Evolutionary conservation across 2,888 invertebrate species (phyloP), one percentile per base, ranked within the genome.

Genomic region (Parascotia fuliginaria): DNA sequence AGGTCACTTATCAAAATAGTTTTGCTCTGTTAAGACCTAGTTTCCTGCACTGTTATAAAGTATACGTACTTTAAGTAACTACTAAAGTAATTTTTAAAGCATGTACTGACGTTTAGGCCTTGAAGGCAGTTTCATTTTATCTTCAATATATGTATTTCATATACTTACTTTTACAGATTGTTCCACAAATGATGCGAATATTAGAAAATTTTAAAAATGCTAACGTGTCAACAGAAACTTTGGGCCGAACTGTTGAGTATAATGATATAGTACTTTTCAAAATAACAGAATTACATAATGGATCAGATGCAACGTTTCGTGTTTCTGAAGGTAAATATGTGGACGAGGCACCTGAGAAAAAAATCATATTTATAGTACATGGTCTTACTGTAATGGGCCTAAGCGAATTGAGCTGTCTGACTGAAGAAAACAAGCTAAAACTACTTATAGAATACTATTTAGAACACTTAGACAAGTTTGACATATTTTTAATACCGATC

Each of bases 331-430:
- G 60, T 16, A 87, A 83, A 63, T 88, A 80, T 52, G 66, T 69
- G 0, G 82, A 85, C 5, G 84, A 86, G 12, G 55, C 53, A 0
- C 73, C 77, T 0, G 79, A 84, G 15, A 89, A 88, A 64, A 87
- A 85, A 60, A 84, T 89, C 1, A 60, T 91, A 29, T 83, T 90
- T 12, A 87, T 91, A 42, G 89, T 89, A 0, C 90, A 90, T 42
- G 88, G 79, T 1, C 75, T 91, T 0, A 77, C 71, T 32, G 71
- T 78, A 0, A 83, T 81, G 79, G 88, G 89, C 0, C 48, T 85
- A 0, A 16, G 2, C 0, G 0, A 16, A 0, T 7, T 85, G 2
- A 42, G 37, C 0, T 75, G 76, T 38, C 62, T 89, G 6, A 22
- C 29, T 0, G 0, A 40, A 0, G 11, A 36, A 1, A 1, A 28